These are phyloP conservation scores for Heliconius hewitsoni DNA, from an alignment of 1,140 invertebrate genomes.

Conservation along the genomic window DNA sequence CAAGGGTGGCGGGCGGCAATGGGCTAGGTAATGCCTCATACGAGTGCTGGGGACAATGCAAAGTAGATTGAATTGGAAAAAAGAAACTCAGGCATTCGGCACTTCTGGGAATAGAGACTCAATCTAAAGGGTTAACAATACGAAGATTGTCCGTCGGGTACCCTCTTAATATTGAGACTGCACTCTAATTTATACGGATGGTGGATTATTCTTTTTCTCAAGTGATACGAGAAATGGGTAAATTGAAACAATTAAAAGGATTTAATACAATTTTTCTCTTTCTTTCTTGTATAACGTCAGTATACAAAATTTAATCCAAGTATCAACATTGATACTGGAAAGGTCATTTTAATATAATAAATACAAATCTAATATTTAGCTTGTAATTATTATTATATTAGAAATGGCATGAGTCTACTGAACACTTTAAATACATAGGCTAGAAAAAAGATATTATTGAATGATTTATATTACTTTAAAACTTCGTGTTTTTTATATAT, in stretches of 20 bases:
- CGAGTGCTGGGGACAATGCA: conserved; percentile 76
- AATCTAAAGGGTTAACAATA: conserved; percentile 55
- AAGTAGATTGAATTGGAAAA: conserved; percentile 81
- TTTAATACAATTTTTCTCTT: too few species aligned
- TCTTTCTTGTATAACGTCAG: too few species aligned
- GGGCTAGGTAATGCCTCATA: conserved; percentile 76
- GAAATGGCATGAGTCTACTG: too few species aligned
- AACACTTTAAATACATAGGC: too few species aligned
- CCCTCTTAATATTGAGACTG: conserved; percentile 1
- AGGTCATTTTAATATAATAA: too few species aligned
- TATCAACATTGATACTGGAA: too few species aligned
- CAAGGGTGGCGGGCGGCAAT: conserved; percentile 54
- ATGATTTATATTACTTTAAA: too few species aligned
- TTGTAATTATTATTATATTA: too few species aligned
- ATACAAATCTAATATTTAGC: too few species aligned
- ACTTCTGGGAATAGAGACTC: conserved; percentile 61
- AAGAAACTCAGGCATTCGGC: conserved; percentile 71
- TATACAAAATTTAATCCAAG: too few species aligned
- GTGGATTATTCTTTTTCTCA: background rate
- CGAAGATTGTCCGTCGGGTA: background rate
- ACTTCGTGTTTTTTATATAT: too few species aligned
- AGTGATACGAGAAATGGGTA: background rate
- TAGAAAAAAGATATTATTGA: too few species aligned
- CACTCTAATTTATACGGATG: conserved; percentile 2
- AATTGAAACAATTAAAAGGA: background rate